Conservation (phyloP, 1,140 invertebrate genomes). For the Drosophila nannoptera region DNA sequence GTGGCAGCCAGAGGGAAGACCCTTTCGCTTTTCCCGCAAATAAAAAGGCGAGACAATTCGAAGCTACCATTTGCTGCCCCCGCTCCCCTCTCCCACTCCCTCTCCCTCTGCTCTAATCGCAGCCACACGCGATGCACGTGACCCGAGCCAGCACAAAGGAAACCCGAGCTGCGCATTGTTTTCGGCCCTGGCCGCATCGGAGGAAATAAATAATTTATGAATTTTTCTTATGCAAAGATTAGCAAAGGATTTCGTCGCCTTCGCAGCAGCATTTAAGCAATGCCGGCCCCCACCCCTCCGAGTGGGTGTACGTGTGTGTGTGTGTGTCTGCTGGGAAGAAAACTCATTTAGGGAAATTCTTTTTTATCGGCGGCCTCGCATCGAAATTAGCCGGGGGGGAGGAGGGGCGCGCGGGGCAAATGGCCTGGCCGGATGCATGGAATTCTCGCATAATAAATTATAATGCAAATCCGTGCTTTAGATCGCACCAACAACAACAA, state of each 20-base stretch:
- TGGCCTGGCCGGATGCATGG: constrained; percentile 54
- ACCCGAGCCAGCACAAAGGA: background rate
- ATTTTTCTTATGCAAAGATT: constrained; percentile 51
- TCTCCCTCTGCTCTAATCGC: constrained; percentile 35
- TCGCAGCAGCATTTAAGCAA: constrained; percentile 4
- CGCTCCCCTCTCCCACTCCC: background rate
- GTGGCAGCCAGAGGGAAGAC: constrained; percentile 45
- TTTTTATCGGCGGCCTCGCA: constrained; percentile 48
- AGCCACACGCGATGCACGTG: constrained; percentile 21
- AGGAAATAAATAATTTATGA: constrained; percentile 59
- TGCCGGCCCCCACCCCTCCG: background rate
- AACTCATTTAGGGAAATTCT: constrained; percentile 62
- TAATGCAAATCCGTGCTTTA: constrained; percentile 65
- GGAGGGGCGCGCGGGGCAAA: constrained; percentile 8
- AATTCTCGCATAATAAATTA: constrained; percentile 67
- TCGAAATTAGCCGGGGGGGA: constrained; percentile 64
- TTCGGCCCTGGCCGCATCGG: constrained; percentile 3
- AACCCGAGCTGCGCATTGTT: background rate
- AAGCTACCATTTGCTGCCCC: constrained; percentile 32
- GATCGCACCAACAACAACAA: constrained; percentile 50
- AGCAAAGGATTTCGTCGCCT: constrained; percentile 49
- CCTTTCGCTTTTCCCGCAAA: constrained; percentile 31
- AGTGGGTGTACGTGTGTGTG: background rate
- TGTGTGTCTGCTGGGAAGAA: constrained; percentile 12
- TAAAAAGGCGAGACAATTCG: constrained; percentile 63